Base-by-base conservation (phyloP, 2,888 invertebrate genomes). In the Torymus tubicola region DNA sequence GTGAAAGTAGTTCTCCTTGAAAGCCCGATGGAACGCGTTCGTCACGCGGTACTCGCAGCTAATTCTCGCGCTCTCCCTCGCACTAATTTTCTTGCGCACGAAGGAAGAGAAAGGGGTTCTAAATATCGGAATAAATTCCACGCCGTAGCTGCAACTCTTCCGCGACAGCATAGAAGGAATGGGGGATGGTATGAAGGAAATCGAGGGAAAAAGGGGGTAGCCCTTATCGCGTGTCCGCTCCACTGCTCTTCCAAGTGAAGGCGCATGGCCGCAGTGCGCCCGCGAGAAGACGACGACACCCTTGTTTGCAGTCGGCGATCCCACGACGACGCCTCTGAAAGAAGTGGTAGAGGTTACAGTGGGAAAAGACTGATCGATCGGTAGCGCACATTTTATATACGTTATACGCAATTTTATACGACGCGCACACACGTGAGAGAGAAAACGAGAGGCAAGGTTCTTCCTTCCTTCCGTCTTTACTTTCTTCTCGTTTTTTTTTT, bases 71-170 rank as follows among this genome's bases (percentile, higher is more conserved):
- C 61, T 11, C 61, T 18, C 13, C 13, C 12, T 2, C 24, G 5
- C 24, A 63, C 64, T 63, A 63, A 73, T 76, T 77, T 69, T 50
- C 63, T 18, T 10, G 60, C 67, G 52, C 18, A 16, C 31, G 8
- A 3, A 8, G 31, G n/a, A n/a, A n/a, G n/a, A n/a, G n/a, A n/a
- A n/a, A n/a, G 31, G 31, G 53, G 14, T 77, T 84, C 87, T 88
- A 89, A 90, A 89, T 89, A 90, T 89, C 86, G 87, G 89, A 88
- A 89, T 89, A 90, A 90, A 89, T 90, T 88, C 85, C 81, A 85
- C 84, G 77, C 82, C 82, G 78, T 83, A 75, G 76, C 80, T 70
- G 80, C 69, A 69, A 76, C 81, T 65, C 73, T 69, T 73, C 57
- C 69, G 63, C 79, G 79, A 76, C 81, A 70, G 78, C 80, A 74